A percentile compares a stretch with the other conserved stretches of the same genome.
Conservation (phyloP, 2,797 vertebrate genomes). For the Neopelma chrysocephalum region DNA sequence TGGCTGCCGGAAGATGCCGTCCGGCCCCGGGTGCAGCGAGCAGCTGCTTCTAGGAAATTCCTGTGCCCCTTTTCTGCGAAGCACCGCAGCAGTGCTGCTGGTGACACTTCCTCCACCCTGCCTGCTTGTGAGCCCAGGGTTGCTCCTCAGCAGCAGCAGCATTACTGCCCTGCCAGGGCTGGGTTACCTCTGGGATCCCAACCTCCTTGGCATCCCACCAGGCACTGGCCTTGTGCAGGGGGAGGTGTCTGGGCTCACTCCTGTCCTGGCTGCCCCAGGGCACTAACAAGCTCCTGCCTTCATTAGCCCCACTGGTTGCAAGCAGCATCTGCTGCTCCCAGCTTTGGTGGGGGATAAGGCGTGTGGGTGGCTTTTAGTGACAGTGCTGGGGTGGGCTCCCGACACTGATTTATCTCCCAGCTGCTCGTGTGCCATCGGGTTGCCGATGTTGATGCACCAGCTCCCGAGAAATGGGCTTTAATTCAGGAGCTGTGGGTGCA, state of each 20-base stretch:
- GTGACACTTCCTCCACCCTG: neutral
- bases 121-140: neutral
- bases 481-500: neutral
- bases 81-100: fast-evolving
- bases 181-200: neutral
- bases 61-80: neutral
- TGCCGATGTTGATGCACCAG: fast-evolving
- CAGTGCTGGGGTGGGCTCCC: neutral
- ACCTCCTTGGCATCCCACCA: neutral
- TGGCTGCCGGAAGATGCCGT: neutral
- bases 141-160: fast-evolving
- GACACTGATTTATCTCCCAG: fast-evolving
- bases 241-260: neutral
- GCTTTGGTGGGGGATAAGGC: neutral
- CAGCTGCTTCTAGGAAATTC: neutral
- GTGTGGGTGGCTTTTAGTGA: neutral
- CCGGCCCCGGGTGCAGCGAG: fast-evolving
- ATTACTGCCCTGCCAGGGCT: fast-evolving
- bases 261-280: neutral
- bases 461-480: neutral
- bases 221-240: neutral
- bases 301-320: fast-evolving
- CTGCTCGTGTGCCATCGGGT: neutral
- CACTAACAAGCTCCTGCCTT: neutral
- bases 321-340: neutral